phyloP scores from a whole-genome alignment of 2,113 vertebrate species.

The Parotia lawesii region DNA sequence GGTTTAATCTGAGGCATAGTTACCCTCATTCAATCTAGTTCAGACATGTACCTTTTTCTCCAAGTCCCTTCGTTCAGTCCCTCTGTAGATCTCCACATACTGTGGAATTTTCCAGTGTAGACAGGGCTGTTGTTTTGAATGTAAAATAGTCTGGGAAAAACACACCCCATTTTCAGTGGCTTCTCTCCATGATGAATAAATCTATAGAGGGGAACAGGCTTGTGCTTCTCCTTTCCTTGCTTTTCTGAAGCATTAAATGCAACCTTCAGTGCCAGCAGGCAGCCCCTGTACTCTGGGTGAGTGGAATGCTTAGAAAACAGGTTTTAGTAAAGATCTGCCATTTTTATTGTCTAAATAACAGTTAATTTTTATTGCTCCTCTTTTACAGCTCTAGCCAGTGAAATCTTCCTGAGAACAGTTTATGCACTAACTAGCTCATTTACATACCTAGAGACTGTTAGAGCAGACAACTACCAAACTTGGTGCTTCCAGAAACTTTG shows the following conservation, averaged over 20 bases:
- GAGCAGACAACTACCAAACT: neutral
- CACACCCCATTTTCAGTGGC: slow-evolving; percentile 35
- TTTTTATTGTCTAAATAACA: neutral
- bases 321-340: neutral
- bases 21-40: neutral
- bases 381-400: neutral
- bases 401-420: neutral
- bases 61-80: neutral
- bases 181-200: slow-evolving; percentile 50
- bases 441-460: neutral
- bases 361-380: neutral
- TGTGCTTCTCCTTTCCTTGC: slow-evolving; percentile 14
- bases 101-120: slow-evolving; percentile 57
- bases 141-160: slow-evolving; percentile 47
- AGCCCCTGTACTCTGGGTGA: neutral
- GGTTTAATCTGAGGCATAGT: neutral
- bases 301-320: neutral
- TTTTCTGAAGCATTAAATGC: neutral
- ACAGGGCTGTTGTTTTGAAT: slow-evolving; percentile 52
- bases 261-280: neutral
- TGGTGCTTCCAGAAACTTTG: neutral
- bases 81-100: neutral
- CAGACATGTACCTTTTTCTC: neutral
- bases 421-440: neutral
- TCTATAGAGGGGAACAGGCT: neutral